phyloP scores from a whole-genome alignment of 2,797 vertebrate species.

The Hipposideros larvatus region DNA sequence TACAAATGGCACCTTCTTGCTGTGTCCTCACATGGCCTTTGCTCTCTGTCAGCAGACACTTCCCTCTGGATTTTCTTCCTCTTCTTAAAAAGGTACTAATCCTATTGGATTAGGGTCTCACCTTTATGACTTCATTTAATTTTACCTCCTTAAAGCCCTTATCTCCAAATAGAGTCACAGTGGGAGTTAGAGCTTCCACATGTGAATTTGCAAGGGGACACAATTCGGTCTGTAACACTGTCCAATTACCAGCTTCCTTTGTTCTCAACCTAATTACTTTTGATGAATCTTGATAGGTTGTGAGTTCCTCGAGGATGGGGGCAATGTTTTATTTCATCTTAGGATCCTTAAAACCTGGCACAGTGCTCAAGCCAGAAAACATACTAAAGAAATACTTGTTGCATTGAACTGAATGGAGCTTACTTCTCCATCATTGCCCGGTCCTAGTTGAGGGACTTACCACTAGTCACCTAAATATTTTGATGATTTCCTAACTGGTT shows the following conservation, averaged over 20 bases:
- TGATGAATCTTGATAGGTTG: conserved; percentile 25
- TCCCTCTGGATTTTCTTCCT: not conserved
- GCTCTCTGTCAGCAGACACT: not conserved
- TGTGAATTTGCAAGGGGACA: not conserved
- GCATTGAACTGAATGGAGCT: not conserved
- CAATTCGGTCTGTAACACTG: not conserved
- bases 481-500: not conserved
- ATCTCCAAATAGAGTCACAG: not conserved
- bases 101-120: not conserved
- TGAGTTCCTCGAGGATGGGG: not conserved
- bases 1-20: not conserved
- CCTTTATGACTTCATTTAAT: conserved; percentile 32
- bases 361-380: not conserved
- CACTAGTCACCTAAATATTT: not conserved
- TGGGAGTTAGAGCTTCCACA: not conserved
- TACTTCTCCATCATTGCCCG: not conserved
- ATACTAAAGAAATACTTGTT: not conserved
- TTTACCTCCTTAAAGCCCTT: not conserved
- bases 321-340: conserved; percentile 50
- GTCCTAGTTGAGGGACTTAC: not conserved
- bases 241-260: not conserved
- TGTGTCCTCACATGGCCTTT: not conserved
- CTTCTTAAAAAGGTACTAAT: not conserved
- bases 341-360: conserved; percentile 12
- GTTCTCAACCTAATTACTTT: conserved; percentile 47